Percentiles rank a stretch among this genome's conserved stretches.
Conservation (phyloP, 2,888 invertebrate genomes). For the Apotomis capreana region DNA sequence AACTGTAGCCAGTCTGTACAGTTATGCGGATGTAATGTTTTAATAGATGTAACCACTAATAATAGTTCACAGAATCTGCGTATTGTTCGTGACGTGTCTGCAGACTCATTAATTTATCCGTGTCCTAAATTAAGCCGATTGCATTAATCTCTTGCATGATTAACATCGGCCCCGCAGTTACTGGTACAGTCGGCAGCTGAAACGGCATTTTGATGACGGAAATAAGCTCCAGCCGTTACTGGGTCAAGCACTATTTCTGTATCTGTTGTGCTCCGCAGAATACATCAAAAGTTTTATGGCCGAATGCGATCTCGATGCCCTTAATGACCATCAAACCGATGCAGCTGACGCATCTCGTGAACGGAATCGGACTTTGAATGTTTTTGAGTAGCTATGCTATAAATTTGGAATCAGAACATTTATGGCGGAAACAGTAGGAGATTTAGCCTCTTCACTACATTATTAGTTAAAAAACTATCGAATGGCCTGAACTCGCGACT, state of each 20-base stretch:
- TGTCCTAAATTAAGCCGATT: constrained; percentile 43
- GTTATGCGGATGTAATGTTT: constrained; percentile 19
- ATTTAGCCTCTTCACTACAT: background rate
- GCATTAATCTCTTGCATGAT: constrained; percentile 57
- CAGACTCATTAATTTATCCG: constrained; percentile 40
- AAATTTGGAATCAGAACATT: constrained; percentile 12
- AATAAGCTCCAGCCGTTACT: constrained; percentile 81
- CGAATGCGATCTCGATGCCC: constrained; percentile 58
- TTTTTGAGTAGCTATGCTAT: constrained; percentile 16
- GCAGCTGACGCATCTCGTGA: constrained; percentile 50
- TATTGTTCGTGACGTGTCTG: constrained; percentile 24
- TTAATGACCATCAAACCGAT: constrained; percentile 59
- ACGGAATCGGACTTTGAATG: constrained; percentile 32
- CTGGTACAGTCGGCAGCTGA: constrained; percentile 54
- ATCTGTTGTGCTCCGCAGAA: constrained; percentile 71
- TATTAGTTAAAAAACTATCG: background rate
- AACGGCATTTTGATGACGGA: constrained; percentile 76
- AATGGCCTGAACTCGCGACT: background rate
- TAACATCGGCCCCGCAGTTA: constrained; percentile 60
- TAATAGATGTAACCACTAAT: constrained; percentile 18
- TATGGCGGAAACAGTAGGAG: constrained; percentile 1
- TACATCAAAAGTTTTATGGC: constrained; percentile 70
- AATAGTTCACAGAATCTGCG: constrained; percentile 31
- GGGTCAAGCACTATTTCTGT: constrained; percentile 81
- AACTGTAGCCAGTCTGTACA: background rate